Evolutionary conservation across 2,888 invertebrate species (phyloP), one percentile per base, ranked within the genome.

Genomic region (Acanthopleura granulata): DNA sequence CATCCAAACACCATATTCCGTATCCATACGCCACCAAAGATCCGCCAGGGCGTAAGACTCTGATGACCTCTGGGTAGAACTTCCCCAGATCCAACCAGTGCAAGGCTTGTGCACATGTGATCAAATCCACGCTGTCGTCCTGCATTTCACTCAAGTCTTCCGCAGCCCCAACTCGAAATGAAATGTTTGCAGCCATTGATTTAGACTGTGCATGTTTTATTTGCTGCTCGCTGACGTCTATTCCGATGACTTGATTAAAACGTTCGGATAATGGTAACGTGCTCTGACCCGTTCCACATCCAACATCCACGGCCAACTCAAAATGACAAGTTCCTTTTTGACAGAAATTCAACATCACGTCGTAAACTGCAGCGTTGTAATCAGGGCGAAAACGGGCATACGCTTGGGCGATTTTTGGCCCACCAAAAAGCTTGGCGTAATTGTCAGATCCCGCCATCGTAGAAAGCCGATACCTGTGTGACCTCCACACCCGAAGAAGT

Each of bases 231-330:
- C 91, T 91, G 14, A 91, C 87, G 82, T 92, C 92, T 29, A 90
- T 81, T 11, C 92, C 92, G 30, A 91, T 82, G 16, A 92, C 91
- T 66, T 86, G 80, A 50, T 84, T 81, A 79, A 92, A 92, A 78
- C 90, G 86, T 0, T 88, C 85, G 0, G 90, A 87, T 50, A 92
- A 81, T 11, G 89, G 87, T n/a, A 82, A 77, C 0, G 92, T 91
- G 76, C 91, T 91, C 81, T 92, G 92, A n/a, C 92, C 92, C 22
- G 89, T 88, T 6, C 92, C 92, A 84, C 92, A 92, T 0, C 92
- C 92, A 18, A 92, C 89, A 83, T 92, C 92, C 3, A 91, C 83
- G 14, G 91, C 92, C 15, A 84, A 73, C 1, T 84, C 76, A 73
- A 83, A 81, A 6, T 79, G 75, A 50, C 74, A 69, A 12, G 27